Conservation (phyloP, 2,113 vertebrate genomes). For the Nettapus auritus region DNA sequence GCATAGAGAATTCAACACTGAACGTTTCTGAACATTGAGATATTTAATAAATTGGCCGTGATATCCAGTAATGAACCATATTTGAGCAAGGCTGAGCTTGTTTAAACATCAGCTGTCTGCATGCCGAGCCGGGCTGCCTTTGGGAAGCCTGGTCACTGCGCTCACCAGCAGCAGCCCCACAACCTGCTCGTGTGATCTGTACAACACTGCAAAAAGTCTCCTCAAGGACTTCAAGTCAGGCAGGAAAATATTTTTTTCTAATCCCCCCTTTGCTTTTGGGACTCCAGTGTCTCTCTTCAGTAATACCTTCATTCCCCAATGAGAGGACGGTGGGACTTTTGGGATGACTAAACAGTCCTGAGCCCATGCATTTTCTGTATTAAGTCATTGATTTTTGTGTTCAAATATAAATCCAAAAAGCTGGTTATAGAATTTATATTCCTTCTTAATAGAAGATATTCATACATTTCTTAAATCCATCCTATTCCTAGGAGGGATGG, state of each 20-base stretch:
- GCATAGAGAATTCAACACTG: fast-evolving
- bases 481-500: neutral
- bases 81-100: neutral
- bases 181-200: fast-evolving
- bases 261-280: neutral
- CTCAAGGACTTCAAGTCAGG: fast-evolving
- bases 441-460: neutral
- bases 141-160: neutral
- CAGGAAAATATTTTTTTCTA: neutral
- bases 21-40: neutral
- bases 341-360: neutral
- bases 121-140: fast-evolving
- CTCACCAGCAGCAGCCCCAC: fast-evolving
- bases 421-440: neutral
- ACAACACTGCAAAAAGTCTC: fast-evolving
- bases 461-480: neutral
- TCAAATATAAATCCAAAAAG: neutral
- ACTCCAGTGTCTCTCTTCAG: fast-evolving
- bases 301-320: neutral
- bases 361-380: neutral
- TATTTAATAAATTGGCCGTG: neutral
- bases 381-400: neutral
- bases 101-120: neutral
- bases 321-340: neutral
- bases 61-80: neutral